Evolutionary conservation across 2,797 vertebrate species (phyloP), one percentile per base, ranked within the genome.

Genomic region (Rhynchotus rufescens): DNA sequence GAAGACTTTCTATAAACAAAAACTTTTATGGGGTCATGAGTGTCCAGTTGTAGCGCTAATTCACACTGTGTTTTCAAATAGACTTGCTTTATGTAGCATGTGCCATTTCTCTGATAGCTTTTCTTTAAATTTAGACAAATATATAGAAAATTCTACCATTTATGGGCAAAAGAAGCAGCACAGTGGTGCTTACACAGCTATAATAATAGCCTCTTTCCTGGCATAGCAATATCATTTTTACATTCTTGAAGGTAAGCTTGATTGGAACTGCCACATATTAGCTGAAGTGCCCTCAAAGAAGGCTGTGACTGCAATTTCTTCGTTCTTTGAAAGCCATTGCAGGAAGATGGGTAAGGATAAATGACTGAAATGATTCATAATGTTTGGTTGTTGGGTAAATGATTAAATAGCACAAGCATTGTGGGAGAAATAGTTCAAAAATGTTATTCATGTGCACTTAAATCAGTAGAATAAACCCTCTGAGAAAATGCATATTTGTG

Each of bases 341-440:
- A 54, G 60, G 45, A 76, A 71, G 10, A 12, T 20, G 59, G 34
- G 42, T 60, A 60, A 52, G 12, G 12, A 26, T 89, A 57, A 84
- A 75, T 28, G 36, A 51, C 2, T 72, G 49, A 91, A 84, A 62
- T 51, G 6, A 42, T 12, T 42, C 28, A 26, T 64, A 52, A 36
- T 60, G 28, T 30, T 77, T 84, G 44, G 32, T 56, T 84, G 26
- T 44, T 71, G 20, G 30, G 52, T 80, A 83, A 90, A 84, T 82
- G 22, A 86, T 86, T 86, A 71, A 88, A 76, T n/a, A 80, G 57
- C n/a, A 54, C 14, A 59, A 23, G 6, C 54, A 22, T 21, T 42
- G 47, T 78, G 56, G 38, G 85, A 85, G 56, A 92, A 95, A 83
- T 47, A 71, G 51, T 44, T 75, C 10, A 23, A 78, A 78, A 75